A percentile compares a stretch with the other conserved stretches of the same genome.
phyloP scores from a whole-genome alignment of 2,113 vertebrate genomes.

The Neolamprologus variostigma region DNA sequence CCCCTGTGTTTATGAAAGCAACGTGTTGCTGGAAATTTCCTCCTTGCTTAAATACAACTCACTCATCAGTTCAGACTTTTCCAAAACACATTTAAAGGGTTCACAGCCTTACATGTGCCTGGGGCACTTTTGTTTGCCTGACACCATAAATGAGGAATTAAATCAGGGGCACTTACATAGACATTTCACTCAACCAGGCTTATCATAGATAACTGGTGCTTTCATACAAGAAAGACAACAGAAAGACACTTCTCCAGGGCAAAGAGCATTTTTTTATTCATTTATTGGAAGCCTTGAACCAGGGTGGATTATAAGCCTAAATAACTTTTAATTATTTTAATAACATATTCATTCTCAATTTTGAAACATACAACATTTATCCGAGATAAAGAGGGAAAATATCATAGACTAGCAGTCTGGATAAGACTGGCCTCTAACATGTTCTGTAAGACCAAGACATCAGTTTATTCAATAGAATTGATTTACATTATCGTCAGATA shows the following conservation, averaged over 20 bases:
- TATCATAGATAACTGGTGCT: not conserved
- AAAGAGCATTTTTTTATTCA: not conserved
- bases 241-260: not conserved
- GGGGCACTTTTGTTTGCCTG: conserved; percentile 6
- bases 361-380: not conserved
- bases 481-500: not conserved
- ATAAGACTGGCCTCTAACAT: not conserved
- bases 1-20: not conserved
- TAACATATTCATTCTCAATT: not conserved
- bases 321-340: not conserved
- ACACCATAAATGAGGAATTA: not conserved
- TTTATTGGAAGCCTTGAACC: not conserved
- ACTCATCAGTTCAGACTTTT: conserved; percentile 37
- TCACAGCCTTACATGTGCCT: conserved; percentile 7
- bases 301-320: not conserved
- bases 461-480: not conserved
- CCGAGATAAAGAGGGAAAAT: not conserved
- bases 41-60: conserved; percentile 32
- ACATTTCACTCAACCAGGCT: conserved; percentile 3
- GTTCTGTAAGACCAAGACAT: not conserved
- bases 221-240: not conserved
- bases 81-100: conserved; percentile 36
- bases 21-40: conserved; percentile 20
- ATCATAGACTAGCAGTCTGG: not conserved
- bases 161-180: conserved; percentile 6